These are phyloP conservation scores for Pemphredon lugubris DNA, from an alignment of 2,888 invertebrate species.

Conservation along the genomic window DNA sequence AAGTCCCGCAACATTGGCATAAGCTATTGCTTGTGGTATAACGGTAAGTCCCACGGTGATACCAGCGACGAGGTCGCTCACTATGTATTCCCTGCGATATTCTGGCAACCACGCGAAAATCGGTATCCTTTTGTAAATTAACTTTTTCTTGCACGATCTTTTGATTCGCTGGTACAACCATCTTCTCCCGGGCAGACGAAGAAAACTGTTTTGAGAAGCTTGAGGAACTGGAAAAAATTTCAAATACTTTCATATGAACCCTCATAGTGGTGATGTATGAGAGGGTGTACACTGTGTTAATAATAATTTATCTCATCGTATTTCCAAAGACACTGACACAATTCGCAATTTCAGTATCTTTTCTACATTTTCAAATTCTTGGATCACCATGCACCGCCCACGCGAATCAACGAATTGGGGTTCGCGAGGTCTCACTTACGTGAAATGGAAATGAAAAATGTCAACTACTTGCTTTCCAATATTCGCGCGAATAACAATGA, in stretches of 20 bases:
- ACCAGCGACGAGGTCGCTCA: slow-evolving; percentile 91
- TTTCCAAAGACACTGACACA: no score
- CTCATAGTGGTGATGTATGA: no score
- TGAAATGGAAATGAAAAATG: no score
- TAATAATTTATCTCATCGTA: no score
- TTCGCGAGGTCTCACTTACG: no score
- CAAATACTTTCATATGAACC: background rate
- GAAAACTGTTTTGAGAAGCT: slow-evolving; percentile 51
- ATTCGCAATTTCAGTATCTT: no score
- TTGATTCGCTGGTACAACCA: slow-evolving; percentile 82
- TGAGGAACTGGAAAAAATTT: slow-evolving; percentile 62
- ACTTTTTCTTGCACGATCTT: slow-evolving; percentile 84
- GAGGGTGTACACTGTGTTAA: no score
- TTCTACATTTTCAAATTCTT: no score
- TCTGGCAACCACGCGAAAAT: slow-evolving; percentile 87
- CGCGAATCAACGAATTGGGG: no score
- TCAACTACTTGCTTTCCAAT: no score
- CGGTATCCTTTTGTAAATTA: slow-evolving; percentile 85
- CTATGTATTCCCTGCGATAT: slow-evolving; percentile 85
- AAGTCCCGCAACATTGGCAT: slow-evolving; percentile 83
- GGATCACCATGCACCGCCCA: no score
- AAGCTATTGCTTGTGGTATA: slow-evolving; percentile 86
- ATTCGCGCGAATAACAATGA: no score
- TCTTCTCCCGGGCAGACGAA: slow-evolving; percentile 65
- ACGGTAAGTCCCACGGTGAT: slow-evolving; percentile 88